Conservation (phyloP, 2,113 vertebrate species). For the Sorex araneus region DNA sequence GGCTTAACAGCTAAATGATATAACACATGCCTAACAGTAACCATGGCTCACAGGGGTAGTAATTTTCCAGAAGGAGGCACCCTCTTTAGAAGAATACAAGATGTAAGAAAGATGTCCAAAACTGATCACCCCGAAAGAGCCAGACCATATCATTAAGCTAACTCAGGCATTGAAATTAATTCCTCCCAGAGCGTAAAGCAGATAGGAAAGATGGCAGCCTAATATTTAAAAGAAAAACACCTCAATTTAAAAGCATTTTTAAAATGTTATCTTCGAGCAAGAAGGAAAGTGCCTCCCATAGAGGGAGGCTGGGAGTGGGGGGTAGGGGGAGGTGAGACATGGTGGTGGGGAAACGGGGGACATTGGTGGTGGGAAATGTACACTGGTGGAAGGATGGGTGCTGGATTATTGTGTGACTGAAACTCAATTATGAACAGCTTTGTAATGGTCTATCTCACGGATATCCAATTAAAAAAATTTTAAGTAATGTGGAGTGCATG, state of each 20-base stretch:
- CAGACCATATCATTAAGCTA: conserved; percentile 17
- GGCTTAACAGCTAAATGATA: neutral
- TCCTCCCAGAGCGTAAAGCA: neutral
- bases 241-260: conserved; percentile 16
- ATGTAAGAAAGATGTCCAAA: conserved; percentile 46
- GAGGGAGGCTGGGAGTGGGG: too few relatives aligned
- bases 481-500: too few relatives aligned
- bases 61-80: conserved; percentile 9
- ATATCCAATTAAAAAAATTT: too few relatives aligned
- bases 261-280: neutral
- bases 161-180: conserved; percentile 38
- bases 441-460: too few relatives aligned
- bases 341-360: too few relatives aligned
- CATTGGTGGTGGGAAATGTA: too few relatives aligned
- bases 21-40: neutral
- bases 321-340: too few relatives aligned
- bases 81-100: neutral
- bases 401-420: too few relatives aligned
- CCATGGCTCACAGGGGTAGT: neutral
- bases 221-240: conserved; percentile 44
- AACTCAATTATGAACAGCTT: too few relatives aligned
- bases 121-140: neutral
- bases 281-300: too few relatives aligned
- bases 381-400: too few relatives aligned
- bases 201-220: conserved; percentile 18